Evolutionary conservation across 2,888 invertebrate genomes (phyloP), one percentile per base, ranked within the genome.

Genomic region (Drosophila neonasuta): DNA sequence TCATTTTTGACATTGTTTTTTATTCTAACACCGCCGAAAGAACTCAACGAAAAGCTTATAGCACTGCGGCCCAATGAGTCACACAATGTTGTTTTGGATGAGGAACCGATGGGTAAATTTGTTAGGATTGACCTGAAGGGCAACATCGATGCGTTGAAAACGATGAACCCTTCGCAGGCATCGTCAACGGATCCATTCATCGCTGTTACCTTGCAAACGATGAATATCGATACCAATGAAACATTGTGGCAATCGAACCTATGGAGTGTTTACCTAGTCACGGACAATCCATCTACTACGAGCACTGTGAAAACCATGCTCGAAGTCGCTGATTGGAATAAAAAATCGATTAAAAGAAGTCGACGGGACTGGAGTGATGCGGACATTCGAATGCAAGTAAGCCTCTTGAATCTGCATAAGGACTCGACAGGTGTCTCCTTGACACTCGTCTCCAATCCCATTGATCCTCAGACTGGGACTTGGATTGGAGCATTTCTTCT

Each of bases 401-500:
- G 24, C 10, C 1, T 74, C 1, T 15, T 49, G 3, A 63, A 60
- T 13, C 11, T 9, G 8, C 8, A 57, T n/a, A 24, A 8, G 0
- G 3, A 20, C 0, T 5, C 60, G 0, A n/a, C 4, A 1, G 63
- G 68, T 7, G 1, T 71, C 85, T 91, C 65, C 94, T 93, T 82
- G 92, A 94, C 79, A 74, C 8, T 71, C 7, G 39, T 54, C 5
- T 1, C 93, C 29, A 91, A 93, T 30, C 95, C 96, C 0, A 92
- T 95, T 29, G 92, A 94, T 48, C 91, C 92, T 13, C 91, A 93
- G 32, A 92, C 93, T 66, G 96, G 96, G 0, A 93, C 96, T 11
- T 90, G 95, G 11, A 96, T 95, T 79, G 95, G 96, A 0, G 92
- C 94, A 0, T 74, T 94, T 0, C 92, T 97, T 1, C 91, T 97